Conservation (phyloP, 2,888 invertebrate genomes). For the Trichopria drosophilae region DNA sequence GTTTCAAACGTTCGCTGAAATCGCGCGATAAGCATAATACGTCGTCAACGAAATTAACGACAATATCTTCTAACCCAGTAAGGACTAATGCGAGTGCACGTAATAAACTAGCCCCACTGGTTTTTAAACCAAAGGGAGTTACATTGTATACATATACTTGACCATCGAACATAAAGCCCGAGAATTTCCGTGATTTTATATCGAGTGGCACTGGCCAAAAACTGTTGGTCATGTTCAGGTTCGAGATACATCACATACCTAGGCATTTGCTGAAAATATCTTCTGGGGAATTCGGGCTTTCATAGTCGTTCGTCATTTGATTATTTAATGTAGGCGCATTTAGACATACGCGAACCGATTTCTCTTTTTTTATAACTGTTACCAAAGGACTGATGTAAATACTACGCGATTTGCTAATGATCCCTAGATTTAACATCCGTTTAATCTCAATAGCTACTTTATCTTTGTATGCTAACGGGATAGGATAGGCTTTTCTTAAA, state of each 20-base stretch:
- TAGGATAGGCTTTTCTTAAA: neutral
- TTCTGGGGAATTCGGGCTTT: constrained; percentile 12
- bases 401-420: neutral
- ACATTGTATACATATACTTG: too few species aligned
- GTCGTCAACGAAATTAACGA: constrained; percentile 4
- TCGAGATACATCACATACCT: constrained; percentile 14
- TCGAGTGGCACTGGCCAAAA: constrained; percentile 37
- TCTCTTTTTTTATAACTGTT: neutral
- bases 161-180: neutral
- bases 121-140: constrained; percentile 6
- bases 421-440: neutral
- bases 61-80: neutral
- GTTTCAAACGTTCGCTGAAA: neutral
- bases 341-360: neutral
- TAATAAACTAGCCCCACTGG: too few species aligned
- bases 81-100: too few species aligned
- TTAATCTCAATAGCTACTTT: neutral
- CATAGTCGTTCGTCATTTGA: neutral
- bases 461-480: neutral
- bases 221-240: constrained; percentile 30
- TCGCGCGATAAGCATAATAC: neutral
- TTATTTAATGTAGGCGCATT: neutral
- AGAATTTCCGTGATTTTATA: neutral
- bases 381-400: neutral
- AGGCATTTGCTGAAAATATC: constrained; percentile 21